phyloP scores from a whole-genome alignment of 2,113 vertebrate species.

The Lethenteron reissneri region DNA sequence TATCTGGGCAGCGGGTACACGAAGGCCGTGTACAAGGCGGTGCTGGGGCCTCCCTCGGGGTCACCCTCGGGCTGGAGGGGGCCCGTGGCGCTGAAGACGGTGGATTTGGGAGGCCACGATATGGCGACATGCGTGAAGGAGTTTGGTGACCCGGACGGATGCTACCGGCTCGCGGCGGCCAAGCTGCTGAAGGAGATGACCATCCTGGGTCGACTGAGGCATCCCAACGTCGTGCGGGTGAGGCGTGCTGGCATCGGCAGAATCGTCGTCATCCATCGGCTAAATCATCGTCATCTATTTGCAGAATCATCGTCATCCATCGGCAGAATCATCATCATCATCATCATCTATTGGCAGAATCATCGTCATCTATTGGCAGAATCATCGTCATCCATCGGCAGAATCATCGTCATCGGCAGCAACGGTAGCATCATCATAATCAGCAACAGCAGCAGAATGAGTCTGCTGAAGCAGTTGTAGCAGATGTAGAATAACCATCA shows the following conservation, averaged over 20 bases:
- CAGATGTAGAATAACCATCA: too few species aligned
- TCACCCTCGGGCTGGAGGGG: slow-evolving; percentile 13
- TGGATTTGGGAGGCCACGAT: slow-evolving; percentile 42
- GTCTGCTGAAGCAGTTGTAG: too few species aligned
- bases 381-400: too few species aligned
- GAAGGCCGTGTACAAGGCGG: slow-evolving; percentile 26
- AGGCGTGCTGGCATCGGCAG: slow-evolving; percentile 3
- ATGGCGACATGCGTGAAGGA: slow-evolving; percentile 40
- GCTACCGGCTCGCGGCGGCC: slow-evolving; percentile 37
- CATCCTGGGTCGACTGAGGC: slow-evolving; percentile 35
- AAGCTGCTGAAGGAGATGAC: slow-evolving; percentile 49
- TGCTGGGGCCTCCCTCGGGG: slow-evolving; percentile 9
- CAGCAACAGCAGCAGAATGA: too few species aligned
- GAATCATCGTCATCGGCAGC: too few species aligned
- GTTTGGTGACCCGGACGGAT: slow-evolving; percentile 24
- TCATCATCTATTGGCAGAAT: too few species aligned
- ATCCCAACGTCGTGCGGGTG: slow-evolving; percentile 46
- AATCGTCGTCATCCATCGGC: too few species aligned
- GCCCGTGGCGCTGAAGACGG: slow-evolving; percentile 28
- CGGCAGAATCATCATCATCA: too few species aligned
- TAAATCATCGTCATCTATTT: too few species aligned
- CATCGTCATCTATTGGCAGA: too few species aligned
- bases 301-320: too few species aligned
- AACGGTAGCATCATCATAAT: too few species aligned
- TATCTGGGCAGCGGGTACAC: slow-evolving; percentile 37